Conservation (phyloP, 2,888 invertebrate genomes). For the Dusona sp. region DNA sequence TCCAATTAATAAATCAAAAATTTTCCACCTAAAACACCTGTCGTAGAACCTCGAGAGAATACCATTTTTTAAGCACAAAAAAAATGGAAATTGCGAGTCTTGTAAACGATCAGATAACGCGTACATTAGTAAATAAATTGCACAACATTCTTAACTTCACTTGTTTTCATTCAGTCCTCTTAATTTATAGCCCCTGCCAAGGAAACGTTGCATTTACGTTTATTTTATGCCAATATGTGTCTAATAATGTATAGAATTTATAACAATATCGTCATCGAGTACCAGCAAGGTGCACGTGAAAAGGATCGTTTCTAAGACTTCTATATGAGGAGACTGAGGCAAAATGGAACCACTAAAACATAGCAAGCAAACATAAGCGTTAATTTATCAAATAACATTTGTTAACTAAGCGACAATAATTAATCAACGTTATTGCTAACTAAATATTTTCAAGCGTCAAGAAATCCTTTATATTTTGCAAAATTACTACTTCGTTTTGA, state of each 20-base stretch:
- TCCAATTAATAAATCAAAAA: too few species aligned
- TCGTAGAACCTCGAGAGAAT: too few species aligned
- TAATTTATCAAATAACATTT: not conserved
- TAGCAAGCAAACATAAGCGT: not conserved
- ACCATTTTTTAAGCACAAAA: not conserved
- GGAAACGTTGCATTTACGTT: not conserved
- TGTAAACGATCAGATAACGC: not conserved
- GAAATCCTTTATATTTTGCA: not conserved
- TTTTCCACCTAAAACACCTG: too few species aligned
- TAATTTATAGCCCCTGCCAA: not conserved
- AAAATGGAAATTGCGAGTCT: not conserved
- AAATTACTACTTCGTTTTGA: not conserved
- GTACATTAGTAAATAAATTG: not conserved
- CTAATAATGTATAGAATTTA: conserved; percentile 1
- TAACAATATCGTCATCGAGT: not conserved
- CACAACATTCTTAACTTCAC: not conserved
- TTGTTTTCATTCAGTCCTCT: not conserved
- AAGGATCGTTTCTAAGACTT: not conserved
- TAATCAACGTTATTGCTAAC: not conserved
- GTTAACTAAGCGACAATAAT: not conserved
- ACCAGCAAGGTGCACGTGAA: not conserved
- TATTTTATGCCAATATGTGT: not conserved
- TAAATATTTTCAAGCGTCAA: not conserved
- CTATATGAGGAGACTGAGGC: not conserved
- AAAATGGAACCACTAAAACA: not conserved